Evolutionary conservation across 2,113 vertebrate genomes (phyloP).

Genomic region (Larimichthys polyactis): DNA sequence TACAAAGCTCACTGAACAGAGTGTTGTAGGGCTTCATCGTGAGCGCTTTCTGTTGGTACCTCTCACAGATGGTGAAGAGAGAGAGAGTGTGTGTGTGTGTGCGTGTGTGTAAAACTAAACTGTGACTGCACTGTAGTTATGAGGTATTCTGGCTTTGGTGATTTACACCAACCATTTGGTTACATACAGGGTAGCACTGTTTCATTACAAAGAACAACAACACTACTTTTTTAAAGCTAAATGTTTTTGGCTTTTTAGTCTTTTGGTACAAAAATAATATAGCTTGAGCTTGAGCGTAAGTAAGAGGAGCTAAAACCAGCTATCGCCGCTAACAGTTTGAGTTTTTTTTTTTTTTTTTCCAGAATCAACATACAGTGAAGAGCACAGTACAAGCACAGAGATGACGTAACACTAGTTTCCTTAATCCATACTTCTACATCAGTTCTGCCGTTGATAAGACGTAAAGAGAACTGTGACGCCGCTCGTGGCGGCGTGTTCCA

Average conservation of each 20-base stretch:
- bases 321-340: too few relatives aligned
- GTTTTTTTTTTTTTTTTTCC: too few relatives aligned
- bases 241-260: too few relatives aligned
- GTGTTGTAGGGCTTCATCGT: not conserved
- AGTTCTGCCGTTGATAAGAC: slow-evolving; percentile 20
- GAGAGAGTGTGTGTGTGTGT: not conserved
- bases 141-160: too few relatives aligned
- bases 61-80: slow-evolving; percentile 11
- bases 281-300: too few relatives aligned
- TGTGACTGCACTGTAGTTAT: too few relatives aligned
- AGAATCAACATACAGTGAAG: slow-evolving; percentile 41
- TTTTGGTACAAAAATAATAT: too few relatives aligned
- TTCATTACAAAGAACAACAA: too few relatives aligned
- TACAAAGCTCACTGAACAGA: not conserved
- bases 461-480: slow-evolving; percentile 20
- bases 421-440: slow-evolving; percentile 30
- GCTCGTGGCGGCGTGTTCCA: slow-evolving; percentile 26
- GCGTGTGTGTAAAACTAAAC: not conserved
- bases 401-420: slow-evolving; percentile 41
- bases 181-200: too few relatives aligned
- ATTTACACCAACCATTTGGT: too few relatives aligned
- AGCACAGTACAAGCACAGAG: slow-evolving; percentile 65
- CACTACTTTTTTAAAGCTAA: too few relatives aligned
- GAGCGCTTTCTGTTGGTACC: not conserved
- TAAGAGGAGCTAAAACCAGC: too few relatives aligned